These are phyloP conservation scores for Eulemur rufifrons DNA, from an alignment of 2,113 vertebrate species.

Conservation along the genomic window DNA sequence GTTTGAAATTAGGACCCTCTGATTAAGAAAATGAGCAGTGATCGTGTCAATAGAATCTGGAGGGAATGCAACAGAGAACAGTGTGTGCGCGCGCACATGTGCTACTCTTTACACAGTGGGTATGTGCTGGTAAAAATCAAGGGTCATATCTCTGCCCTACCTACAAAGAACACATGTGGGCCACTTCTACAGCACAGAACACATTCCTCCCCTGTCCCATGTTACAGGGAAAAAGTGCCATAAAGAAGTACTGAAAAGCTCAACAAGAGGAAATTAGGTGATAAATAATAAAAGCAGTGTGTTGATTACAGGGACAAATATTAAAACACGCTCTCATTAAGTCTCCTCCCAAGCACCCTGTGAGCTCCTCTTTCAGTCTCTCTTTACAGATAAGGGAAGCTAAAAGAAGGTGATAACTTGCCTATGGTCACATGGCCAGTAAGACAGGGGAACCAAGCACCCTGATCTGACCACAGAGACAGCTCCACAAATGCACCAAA, in stretches of 20 bases:
- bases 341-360: background rate
- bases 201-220: background rate
- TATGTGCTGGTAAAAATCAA: background rate
- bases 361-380: background rate
- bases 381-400: background rate
- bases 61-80: background rate
- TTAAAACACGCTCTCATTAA: background rate
- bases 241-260: background rate
- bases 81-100: background rate
- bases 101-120: background rate
- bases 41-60: background rate
- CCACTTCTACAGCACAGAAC: background rate
- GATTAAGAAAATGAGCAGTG: conserved; percentile 12
- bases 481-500: background rate
- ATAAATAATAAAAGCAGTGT: background rate
- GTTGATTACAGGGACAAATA: background rate
- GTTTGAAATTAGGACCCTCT: conserved; percentile 47
- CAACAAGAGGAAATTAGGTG: background rate
- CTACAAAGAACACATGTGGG: background rate
- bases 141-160: background rate
- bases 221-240: background rate
- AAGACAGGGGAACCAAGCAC: background rate
- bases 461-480: background rate
- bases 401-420: background rate
- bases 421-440: background rate